Evolutionary conservation across 2,797 vertebrate species (phyloP).

Genomic region (Centropyge bicolor): DNA sequence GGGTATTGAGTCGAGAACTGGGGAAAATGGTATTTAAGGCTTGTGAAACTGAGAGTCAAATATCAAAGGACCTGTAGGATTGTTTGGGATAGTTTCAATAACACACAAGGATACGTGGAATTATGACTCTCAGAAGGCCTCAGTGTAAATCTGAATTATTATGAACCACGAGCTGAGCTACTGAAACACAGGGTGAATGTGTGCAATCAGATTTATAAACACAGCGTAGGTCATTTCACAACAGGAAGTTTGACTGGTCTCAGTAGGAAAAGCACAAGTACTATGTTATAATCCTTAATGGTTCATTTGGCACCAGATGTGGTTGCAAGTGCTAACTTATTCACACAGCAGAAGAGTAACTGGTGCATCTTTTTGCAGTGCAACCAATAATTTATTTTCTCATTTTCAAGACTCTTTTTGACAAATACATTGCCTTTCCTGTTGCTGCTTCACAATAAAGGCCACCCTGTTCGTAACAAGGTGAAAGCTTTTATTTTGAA

Average conservation of each 20-base stretch:
- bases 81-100: conserved; percentile 60
- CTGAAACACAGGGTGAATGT: not conserved
- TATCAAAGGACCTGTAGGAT: conserved; percentile 50
- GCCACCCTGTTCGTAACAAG: fast-evolving
- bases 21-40: conserved; percentile 66
- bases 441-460: conserved; percentile 30
- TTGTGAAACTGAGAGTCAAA: conserved; percentile 36
- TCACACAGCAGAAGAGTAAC: not conserved
- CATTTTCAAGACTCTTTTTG: not conserved
- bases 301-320: conserved; percentile 2
- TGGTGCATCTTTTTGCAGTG: not conserved
- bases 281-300: not conserved
- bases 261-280: not conserved
- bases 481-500: conserved; percentile 31
- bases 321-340: conserved; percentile 2
- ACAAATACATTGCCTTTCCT: not conserved
- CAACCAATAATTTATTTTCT: not conserved
- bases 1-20: conserved; percentile 57
- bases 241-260: not conserved
- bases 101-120: conserved; percentile 47
- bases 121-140: conserved; percentile 26
- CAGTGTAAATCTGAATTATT: conserved; percentile 10
- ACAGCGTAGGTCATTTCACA: not conserved
- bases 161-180: conserved; percentile 1
- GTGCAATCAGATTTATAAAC: conserved; percentile 9